phyloP scores from a whole-genome alignment of 2,113 vertebrate genomes.

The Helogale parvula region DNA sequence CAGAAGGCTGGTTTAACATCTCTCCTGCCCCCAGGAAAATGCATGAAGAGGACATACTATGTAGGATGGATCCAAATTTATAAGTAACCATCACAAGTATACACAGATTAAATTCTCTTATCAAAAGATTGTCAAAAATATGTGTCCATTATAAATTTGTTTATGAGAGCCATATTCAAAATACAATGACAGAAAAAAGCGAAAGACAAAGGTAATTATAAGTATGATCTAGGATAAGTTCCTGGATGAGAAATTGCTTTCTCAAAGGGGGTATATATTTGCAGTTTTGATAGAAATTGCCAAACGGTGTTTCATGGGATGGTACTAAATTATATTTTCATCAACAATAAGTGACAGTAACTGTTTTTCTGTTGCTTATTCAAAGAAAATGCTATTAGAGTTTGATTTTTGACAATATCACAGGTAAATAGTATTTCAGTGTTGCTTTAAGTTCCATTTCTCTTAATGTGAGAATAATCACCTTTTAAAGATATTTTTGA shows the following conservation, averaged over 20 bases:
- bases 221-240: not conserved
- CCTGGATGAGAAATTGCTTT: not conserved
- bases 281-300: not conserved
- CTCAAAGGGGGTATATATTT: not conserved
- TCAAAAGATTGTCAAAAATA: not conserved
- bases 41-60: not conserved
- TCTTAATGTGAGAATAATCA: not conserved
- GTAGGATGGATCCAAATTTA: not conserved
- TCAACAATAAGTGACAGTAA: not conserved
- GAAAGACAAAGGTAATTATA: not conserved
- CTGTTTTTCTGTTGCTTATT: not conserved
- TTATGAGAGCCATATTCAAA: not conserved
- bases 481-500: constrained; percentile 41
- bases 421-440: not conserved
- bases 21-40: not conserved
- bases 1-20: not conserved
- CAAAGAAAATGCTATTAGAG: not conserved
- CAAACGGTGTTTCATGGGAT: not conserved
- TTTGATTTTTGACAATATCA: not conserved
- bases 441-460: not conserved
- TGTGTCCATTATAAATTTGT: not conserved
- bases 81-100: not conserved
- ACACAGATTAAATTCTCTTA: not conserved
- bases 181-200: not conserved
- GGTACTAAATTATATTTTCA: not conserved